phyloP scores from a whole-genome alignment of 1,140 invertebrate genomes.

The Melipona quadrifasciata region DNA sequence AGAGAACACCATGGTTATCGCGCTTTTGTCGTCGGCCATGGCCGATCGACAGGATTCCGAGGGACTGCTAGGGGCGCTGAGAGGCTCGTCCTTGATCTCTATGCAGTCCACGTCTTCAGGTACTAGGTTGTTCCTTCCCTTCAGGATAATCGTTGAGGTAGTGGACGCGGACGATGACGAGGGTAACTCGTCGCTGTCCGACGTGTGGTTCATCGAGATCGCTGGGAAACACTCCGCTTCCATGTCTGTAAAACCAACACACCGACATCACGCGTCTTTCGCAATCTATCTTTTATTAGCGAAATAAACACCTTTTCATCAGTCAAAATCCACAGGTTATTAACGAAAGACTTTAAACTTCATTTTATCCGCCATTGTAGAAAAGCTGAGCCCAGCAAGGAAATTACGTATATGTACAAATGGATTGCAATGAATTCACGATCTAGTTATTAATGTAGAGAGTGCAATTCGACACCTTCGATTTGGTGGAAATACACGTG shows the following conservation, averaged over 20 bases:
- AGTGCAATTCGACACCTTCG: no score
- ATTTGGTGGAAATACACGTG: no score
- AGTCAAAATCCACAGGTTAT: no score
- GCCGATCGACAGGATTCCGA: conserved; percentile 81
- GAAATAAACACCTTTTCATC: no score
- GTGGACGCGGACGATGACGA: conserved; percentile 61
- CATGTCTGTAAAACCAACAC: conserved; percentile 85
- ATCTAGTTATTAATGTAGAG: no score
- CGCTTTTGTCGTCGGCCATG: conserved; percentile 68
- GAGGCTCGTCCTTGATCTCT: conserved; percentile 87
- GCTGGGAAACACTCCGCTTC: conserved; percentile 91
- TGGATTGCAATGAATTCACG: no score
- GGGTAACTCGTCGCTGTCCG: conserved; percentile 73
- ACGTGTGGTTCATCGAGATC: conserved; percentile 86
- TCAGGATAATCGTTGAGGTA: conserved; percentile 54
- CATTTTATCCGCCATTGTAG: no score
- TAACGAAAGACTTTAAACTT: no score
- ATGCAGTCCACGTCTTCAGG: conserved; percentile 64
- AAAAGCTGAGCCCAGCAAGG: no score
- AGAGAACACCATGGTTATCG: conserved; percentile 74
- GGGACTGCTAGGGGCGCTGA: conserved; percentile 85
- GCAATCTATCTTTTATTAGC: no score
- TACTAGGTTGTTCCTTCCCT: conserved; percentile 44
- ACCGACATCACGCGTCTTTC: not conserved
- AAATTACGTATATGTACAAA: no score